These are phyloP conservation scores for Lycaena phlaeas DNA, from an alignment of 2,888 invertebrate species.

Conservation along the genomic window DNA sequence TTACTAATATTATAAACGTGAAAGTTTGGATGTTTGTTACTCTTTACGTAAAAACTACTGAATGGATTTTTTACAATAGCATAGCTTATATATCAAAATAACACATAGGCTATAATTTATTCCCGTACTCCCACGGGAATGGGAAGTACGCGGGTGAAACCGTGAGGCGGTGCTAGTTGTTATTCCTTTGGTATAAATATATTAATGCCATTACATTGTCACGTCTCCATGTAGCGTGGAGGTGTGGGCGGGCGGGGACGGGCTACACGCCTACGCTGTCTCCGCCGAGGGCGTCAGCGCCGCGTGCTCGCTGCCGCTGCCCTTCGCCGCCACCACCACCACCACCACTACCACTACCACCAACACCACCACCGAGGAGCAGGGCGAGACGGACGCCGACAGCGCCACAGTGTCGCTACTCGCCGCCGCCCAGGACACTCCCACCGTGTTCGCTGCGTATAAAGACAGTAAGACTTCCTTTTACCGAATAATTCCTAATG, in stretches of 20 bases:
- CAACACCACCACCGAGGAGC: conserved; percentile 18
- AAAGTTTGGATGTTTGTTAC: no score
- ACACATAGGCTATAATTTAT: no score
- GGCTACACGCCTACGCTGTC: conserved; percentile 84
- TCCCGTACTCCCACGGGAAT: no score
- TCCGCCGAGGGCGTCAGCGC: conserved; percentile 79
- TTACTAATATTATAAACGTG: no score
- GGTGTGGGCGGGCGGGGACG: conserved; percentile 93
- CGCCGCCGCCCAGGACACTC: conserved; percentile 75
- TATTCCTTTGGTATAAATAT: no score
- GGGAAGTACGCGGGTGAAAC: no score
- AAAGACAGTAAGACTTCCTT: conserved; percentile 34
- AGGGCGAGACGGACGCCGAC: conserved; percentile 29
- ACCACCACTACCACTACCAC: background rate
- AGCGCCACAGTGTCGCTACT: conserved; percentile 75
- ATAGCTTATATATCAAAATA: no score
- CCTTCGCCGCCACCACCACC: conserved; percentile 36
- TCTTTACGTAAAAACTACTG: no score
- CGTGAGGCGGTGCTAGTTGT: no score
- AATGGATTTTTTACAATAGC: no score
- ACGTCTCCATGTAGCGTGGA: conserved; percentile 79
- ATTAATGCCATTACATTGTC: no score
- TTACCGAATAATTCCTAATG: no score
- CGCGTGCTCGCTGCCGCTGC: conserved; percentile 76
- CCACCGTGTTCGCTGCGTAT: conserved; percentile 83